Conservation (phyloP, 2,888 invertebrate genomes). For the Hirtodrosophila histrioides region DNA sequence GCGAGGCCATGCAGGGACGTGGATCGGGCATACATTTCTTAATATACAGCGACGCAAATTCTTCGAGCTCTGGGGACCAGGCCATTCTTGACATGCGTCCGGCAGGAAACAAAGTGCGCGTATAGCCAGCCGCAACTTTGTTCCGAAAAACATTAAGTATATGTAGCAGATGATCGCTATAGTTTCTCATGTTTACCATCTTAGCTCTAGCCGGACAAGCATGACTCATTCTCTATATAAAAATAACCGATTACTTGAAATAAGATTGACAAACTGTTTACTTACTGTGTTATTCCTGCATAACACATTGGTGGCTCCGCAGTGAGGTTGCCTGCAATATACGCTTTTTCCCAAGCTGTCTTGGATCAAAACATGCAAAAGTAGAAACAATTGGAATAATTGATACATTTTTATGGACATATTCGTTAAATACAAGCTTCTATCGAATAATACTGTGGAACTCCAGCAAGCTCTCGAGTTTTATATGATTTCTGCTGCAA, state of each 20-base stretch:
- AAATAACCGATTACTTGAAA: not conserved
- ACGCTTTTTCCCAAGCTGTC: not conserved
- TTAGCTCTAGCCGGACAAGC: slow-evolving; percentile 4
- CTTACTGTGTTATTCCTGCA: slow-evolving; percentile 34
- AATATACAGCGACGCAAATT: slow-evolving; percentile 33
- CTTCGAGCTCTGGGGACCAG: slow-evolving; percentile 56
- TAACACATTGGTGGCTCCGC: slow-evolving; percentile 35
- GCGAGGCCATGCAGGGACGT: slow-evolving; percentile 45
- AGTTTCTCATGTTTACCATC: slow-evolving; percentile 1
- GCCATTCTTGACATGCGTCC: slow-evolving; percentile 53
- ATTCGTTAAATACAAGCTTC: not conserved
- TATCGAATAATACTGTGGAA: not conserved
- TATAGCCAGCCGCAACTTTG: slow-evolving; percentile 39
- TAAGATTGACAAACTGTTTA: too few species aligned
- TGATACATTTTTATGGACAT: slow-evolving; percentile 9
- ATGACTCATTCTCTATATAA: slow-evolving; percentile 19
- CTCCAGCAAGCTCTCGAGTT: not conserved
- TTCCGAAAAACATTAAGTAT: slow-evolving; percentile 47
- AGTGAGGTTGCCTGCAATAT: slow-evolving; percentile 34
- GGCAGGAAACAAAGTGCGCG: slow-evolving; percentile 34
- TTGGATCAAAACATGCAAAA: not conserved
- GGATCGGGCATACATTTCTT: slow-evolving; percentile 10
- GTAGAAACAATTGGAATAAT: not conserved
- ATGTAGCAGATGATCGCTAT: slow-evolving; percentile 15
- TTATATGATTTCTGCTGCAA: slow-evolving; percentile 16